Base-by-base conservation (phyloP, 37 sponge, comb jelly and placozoan genomes). In the Aplysina aerophoba region DNA sequence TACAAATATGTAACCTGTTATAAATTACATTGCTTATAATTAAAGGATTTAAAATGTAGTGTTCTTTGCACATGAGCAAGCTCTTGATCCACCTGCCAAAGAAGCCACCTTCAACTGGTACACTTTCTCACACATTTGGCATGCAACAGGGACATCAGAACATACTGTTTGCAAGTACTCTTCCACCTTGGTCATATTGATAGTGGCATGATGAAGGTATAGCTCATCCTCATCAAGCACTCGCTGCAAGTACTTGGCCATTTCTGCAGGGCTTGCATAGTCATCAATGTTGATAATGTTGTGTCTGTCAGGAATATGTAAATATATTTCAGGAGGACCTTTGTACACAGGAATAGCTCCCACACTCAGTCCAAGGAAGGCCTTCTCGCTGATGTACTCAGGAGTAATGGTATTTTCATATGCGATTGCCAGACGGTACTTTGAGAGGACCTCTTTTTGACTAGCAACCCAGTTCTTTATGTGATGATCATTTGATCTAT, bases 231-330 rank as follows among this genome's bases (percentile, higher is more conserved):
- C 78, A 21, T 17, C 44, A 16, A 53, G n/a, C 4, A 75, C 78
- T 4, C 53, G 33, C n/a, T 40, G 22, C 78, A 75, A 40, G 22
- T 75, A 75, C 25, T 16, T 4, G 16, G 50, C 78, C n/a, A 75
- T 50, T 38, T 75, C 53, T 50, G 39, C 78, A 20, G 78, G 78
- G 54, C 25, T 75, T 15, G 37, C 37, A 36, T 53, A 75, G 37
- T 75, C 78, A 40, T 75, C 78, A 40, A 75, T 75, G 25, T 75
- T 75, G 44, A 75, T 75, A 41, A 75, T 75, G 78, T 31, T 75
- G 54, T 40, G 44, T 41, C 53, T 75, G 37, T 36, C 78, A 16
- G 78, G 78, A 22, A 75, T 40, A 17, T 75, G 78, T 1, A 21
- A 14, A 21, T 75, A 75, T 21, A 75, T 50, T 21, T 40, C 44